Conservation (phyloP, 2,888 invertebrate genomes). For the Malthinus seriepunctatus region DNA sequence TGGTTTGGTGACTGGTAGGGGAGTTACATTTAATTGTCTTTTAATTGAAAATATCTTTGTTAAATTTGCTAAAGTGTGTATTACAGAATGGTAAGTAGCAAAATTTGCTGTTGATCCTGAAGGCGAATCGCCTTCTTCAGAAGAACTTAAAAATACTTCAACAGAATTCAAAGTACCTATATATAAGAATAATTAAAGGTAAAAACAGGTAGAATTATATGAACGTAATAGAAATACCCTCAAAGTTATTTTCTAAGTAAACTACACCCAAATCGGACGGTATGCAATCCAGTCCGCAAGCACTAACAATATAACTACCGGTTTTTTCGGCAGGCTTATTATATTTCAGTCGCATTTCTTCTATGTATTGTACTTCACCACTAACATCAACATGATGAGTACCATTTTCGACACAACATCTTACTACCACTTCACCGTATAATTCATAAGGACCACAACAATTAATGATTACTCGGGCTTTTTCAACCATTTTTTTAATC, state of each 20-base stretch:
- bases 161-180: slow-evolving; percentile 75
- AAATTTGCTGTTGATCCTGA: slow-evolving; percentile 65
- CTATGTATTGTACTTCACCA: slow-evolving; percentile 77
- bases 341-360: slow-evolving; percentile 70
- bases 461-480: slow-evolving; percentile 69
- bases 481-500: slow-evolving; percentile 77
- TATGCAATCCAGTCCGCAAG: slow-evolving; percentile 93
- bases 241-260: slow-evolving; percentile 77
- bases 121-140: slow-evolving; percentile 38
- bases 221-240: slow-evolving; percentile 55
- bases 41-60: slow-evolving; percentile 57
- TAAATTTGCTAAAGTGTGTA: slow-evolving; percentile 72
- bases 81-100: slow-evolving; percentile 90
- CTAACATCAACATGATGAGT: slow-evolving; percentile 91
- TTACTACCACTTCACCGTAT: slow-evolving; percentile 87
- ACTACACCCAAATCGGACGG: slow-evolving; percentile 87
- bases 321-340: slow-evolving; percentile 72
- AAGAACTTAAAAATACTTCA: slow-evolving; percentile 67
- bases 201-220: not conserved
- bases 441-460: slow-evolving; percentile 84
- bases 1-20: slow-evolving; percentile 59
- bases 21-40: slow-evolving; percentile 65
- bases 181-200: not conserved
- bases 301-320: slow-evolving; percentile 82
- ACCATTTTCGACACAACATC: slow-evolving; percentile 74